A percentile compares a stretch with the other conserved stretches of the same genome.
Evolutionary conservation across 2,888 invertebrate species (phyloP).

Genomic region (Margaritifera margaritifera): DNA sequence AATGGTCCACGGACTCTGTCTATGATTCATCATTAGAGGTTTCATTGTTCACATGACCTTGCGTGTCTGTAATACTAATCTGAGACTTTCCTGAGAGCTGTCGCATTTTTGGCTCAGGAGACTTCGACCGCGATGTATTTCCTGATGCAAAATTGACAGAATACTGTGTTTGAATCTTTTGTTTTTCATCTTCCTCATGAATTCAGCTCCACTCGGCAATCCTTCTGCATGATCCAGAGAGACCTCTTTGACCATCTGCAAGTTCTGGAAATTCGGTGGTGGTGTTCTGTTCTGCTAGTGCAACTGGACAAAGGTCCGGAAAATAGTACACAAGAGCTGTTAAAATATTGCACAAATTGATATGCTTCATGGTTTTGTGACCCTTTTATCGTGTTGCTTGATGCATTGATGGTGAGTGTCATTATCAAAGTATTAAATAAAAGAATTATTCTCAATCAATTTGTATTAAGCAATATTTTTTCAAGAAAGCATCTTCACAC

Average conservation of each 20-base stretch:
- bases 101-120: conserved; percentile 16
- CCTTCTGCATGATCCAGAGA: conserved; percentile 42
- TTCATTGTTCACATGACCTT: conserved; percentile 60
- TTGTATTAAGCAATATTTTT: too few species aligned
- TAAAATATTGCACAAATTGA: too few species aligned
- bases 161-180: conserved; percentile 39
- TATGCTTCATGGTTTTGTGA: too few species aligned
- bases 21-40: too few species aligned
- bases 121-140: not conserved
- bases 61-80: conserved; percentile 92
- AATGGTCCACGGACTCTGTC: conserved; percentile 25
- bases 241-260: conserved; percentile 72
- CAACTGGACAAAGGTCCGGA: conserved; percentile 47
- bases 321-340: conserved; percentile 17
- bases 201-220: too few species aligned
- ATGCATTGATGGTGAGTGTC: too few species aligned
- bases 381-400: too few species aligned
- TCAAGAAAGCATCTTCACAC: too few species aligned
- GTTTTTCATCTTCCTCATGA: conserved; percentile 40
- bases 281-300: conserved; percentile 68
- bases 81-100: conserved; percentile 79
- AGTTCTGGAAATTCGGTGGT: conserved; percentile 68
- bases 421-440: too few species aligned
- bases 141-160: conserved; percentile 19
- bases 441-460: too few species aligned